Percentiles rank a stretch among this genome's conserved stretches.
Evolutionary conservation across 2,113 vertebrate genomes (phyloP).

Genomic region (Scolopax mira): DNA sequence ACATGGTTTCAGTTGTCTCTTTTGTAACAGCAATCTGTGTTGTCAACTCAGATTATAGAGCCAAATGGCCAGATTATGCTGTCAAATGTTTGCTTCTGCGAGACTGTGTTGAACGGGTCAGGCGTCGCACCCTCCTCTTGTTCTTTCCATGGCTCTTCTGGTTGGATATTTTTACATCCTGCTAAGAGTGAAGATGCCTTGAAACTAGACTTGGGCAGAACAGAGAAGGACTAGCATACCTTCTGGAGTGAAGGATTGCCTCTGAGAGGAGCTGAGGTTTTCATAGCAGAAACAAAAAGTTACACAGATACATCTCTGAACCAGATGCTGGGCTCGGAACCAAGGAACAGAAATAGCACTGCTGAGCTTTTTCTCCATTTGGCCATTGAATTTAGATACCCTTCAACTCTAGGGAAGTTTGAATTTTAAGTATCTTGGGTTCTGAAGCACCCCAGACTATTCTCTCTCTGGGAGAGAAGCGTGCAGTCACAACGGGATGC

Average conservation of each 20-base stretch:
- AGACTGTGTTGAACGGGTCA: background rate
- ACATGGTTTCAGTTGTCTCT: constrained; percentile 19
- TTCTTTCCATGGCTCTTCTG: background rate
- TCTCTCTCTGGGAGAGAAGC: background rate
- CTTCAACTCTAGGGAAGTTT: background rate
- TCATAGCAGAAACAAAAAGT: background rate
- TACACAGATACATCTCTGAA: background rate
- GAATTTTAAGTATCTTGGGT: background rate
- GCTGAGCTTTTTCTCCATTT: background rate
- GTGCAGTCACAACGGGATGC: background rate
- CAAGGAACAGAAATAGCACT: background rate
- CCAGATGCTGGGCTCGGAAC: background rate
- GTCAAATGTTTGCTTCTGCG: background rate
- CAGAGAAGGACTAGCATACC: background rate
- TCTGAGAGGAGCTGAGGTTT: background rate
- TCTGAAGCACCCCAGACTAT: background rate
- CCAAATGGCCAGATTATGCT: background rate
- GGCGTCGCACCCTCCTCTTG: background rate
- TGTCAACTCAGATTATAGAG: background rate
- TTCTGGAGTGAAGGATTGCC: background rate
- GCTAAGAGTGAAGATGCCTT: background rate
- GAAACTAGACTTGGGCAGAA: background rate
- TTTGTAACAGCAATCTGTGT: background rate
- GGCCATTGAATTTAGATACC: background rate
- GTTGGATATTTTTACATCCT: background rate